Percentiles rank a stretch among this genome's conserved stretches.
Conservation (phyloP, 2,888 invertebrate species). For the Lamellibrachia satsuma region DNA sequence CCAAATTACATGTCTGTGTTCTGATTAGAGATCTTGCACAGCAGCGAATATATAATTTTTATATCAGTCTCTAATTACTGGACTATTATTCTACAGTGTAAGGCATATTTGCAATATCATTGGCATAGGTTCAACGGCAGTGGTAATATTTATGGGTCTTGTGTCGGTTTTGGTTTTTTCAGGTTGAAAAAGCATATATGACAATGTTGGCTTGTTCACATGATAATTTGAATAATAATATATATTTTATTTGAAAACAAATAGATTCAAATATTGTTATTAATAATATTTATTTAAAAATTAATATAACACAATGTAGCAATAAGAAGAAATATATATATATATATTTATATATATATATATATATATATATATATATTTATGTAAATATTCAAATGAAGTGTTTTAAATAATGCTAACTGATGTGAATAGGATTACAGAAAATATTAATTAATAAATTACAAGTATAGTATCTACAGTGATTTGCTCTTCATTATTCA, state of each 20-base stretch:
- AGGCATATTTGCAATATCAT: not conserved
- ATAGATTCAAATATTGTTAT: too few relatives aligned
- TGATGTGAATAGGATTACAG: too few relatives aligned
- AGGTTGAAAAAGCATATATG: not conserved
- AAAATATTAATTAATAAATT: too few relatives aligned
- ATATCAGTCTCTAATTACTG: not conserved
- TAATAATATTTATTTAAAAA: too few relatives aligned
- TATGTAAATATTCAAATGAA: too few relatives aligned
- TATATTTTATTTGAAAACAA: too few relatives aligned
- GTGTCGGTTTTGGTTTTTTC: not conserved
- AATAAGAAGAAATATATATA: too few relatives aligned
- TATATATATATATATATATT: too few relatives aligned
- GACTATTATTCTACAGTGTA: not conserved
- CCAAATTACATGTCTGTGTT: not conserved
- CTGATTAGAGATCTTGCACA: constrained; percentile 4
- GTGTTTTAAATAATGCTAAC: too few relatives aligned
- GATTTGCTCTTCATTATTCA: not conserved
- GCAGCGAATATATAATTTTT: not conserved
- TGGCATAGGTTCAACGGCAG: not conserved
- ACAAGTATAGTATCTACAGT: too few relatives aligned
- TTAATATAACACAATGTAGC: too few relatives aligned
- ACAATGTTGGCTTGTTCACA: not conserved
- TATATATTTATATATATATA: too few relatives aligned
- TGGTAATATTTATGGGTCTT: not conserved
- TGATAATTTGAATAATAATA: not conserved